Evolutionary conservation across 2,888 invertebrate genomes (phyloP).

Genomic region (Sphaeridia pumilis): DNA sequence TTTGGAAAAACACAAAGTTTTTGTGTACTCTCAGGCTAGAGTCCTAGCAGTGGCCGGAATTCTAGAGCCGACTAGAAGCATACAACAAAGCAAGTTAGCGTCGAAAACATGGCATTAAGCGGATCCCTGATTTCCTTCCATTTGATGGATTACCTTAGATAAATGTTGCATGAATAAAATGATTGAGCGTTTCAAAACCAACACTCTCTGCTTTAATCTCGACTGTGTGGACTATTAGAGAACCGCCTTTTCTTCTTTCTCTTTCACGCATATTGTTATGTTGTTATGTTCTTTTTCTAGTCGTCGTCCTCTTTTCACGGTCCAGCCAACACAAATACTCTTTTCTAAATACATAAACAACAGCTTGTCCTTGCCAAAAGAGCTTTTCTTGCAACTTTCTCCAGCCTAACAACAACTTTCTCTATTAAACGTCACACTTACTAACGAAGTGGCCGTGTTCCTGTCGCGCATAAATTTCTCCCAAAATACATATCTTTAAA

Average conservation of each 20-base stretch:
- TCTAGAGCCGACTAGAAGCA: too few species aligned
- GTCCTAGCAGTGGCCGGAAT: too few species aligned
- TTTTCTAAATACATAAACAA: too few species aligned
- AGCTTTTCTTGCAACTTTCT: not conserved
- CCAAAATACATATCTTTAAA: not conserved
- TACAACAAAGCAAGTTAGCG: constrained; percentile 35
- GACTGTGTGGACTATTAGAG: too few species aligned
- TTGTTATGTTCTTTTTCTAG: too few species aligned
- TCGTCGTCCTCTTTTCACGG: too few species aligned
- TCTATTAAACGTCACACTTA: not conserved
- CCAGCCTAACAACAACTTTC: not conserved
- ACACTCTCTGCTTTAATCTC: not conserved
- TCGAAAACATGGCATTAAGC: constrained; percentile 36
- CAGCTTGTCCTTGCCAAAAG: too few species aligned
- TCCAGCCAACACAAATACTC: too few species aligned
- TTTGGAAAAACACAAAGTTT: too few species aligned
- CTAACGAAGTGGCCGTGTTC: not conserved
- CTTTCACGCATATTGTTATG: too few species aligned
- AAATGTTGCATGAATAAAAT: constrained; percentile 37
- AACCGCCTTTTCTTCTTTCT: too few species aligned
- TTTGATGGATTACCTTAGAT: constrained; percentile 37
- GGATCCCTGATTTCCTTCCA: constrained; percentile 35
- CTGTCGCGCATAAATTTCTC: not conserved
- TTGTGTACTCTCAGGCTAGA: too few species aligned
- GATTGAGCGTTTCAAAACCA: constrained; percentile 30